Evolutionary conservation across 2,797 vertebrate species (phyloP).

Genomic region (Pteropus rufus): DNA sequence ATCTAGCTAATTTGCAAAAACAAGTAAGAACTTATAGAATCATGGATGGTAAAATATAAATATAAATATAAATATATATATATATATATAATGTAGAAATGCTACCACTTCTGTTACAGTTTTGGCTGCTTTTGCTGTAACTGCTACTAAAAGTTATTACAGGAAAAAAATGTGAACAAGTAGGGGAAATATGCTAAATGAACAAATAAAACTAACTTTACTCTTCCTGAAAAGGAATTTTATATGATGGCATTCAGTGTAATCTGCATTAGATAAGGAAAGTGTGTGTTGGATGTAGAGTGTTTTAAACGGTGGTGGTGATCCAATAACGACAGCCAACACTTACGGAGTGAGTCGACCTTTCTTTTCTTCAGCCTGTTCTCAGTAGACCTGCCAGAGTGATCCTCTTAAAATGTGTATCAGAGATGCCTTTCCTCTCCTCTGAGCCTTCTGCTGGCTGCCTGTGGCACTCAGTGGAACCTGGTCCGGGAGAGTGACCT

Average conservation of each 20-base stretch:
- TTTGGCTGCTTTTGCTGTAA: not conserved
- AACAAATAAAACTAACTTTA: not conserved
- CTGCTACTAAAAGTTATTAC: not conserved
- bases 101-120: not conserved
- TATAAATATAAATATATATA: no score
- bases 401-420: not conserved
- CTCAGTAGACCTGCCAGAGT: not conserved
- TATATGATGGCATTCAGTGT: not conserved
- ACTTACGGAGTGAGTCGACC: not conserved
- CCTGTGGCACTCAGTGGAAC: fast-evolving
- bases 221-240: not conserved
- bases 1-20: not conserved
- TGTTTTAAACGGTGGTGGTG: not conserved
- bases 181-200: not conserved
- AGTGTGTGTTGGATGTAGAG: no score
- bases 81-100: not conserved
- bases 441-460: not conserved
- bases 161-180: not conserved
- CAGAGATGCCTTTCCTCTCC: not conserved
- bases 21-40: not conserved
- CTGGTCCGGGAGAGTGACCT: not conserved
- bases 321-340: no score
- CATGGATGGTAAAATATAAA: not conserved
- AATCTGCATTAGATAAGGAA: not conserved
- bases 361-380: not conserved